These are phyloP conservation scores for Ennomos erosarius DNA, from an alignment of 2,888 invertebrate genomes.

Conservation along the genomic window DNA sequence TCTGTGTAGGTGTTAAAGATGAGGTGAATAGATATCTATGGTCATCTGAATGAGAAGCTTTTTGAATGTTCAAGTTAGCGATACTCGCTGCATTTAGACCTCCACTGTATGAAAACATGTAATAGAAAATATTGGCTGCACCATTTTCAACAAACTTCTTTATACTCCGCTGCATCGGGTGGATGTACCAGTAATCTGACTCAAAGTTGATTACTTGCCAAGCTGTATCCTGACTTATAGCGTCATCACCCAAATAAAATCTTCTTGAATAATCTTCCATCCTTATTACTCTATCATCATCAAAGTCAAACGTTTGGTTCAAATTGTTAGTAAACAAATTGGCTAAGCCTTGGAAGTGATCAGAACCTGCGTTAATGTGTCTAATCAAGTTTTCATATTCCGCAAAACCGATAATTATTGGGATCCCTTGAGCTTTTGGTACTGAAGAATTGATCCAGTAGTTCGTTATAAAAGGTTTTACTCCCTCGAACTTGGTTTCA, in stretches of 20 bases:
- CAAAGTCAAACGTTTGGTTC: conserved; percentile 41
- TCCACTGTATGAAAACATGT: conserved; percentile 62
- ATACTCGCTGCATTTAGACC: conserved; percentile 46
- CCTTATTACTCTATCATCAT: conserved; percentile 37
- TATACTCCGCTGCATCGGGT: conserved; percentile 56
- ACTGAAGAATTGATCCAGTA: conserved; percentile 50
- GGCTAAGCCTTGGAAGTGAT: conserved; percentile 41
- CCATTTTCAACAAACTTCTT: conserved; percentile 47
- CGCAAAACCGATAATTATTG: conserved; percentile 61
- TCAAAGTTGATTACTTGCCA: conserved; percentile 51
- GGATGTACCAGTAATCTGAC: conserved; percentile 57
- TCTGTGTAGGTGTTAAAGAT: conserved; percentile 24
- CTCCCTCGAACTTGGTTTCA: conserved; percentile 55
- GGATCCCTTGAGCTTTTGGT: conserved; percentile 51
- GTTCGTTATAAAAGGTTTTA: conserved; percentile 53
- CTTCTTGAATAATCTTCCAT: conserved; percentile 46
- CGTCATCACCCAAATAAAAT: conserved; percentile 61
- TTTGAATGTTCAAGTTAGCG: conserved; percentile 41
- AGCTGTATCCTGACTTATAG: conserved; percentile 36
- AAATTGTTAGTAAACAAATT: conserved; percentile 43
- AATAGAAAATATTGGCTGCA: conserved; percentile 55
- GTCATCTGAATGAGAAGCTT: conserved; percentile 63
- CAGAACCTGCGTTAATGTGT: conserved; percentile 36
- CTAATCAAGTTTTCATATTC: conserved; percentile 48
- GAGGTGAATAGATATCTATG: conserved; percentile 59